Percentiles rank a stretch among this genome's conserved stretches.
These are phyloP conservation scores for Colletes gigas DNA, from an alignment of 1,140 invertebrate genomes.

Conservation along the genomic window DNA sequence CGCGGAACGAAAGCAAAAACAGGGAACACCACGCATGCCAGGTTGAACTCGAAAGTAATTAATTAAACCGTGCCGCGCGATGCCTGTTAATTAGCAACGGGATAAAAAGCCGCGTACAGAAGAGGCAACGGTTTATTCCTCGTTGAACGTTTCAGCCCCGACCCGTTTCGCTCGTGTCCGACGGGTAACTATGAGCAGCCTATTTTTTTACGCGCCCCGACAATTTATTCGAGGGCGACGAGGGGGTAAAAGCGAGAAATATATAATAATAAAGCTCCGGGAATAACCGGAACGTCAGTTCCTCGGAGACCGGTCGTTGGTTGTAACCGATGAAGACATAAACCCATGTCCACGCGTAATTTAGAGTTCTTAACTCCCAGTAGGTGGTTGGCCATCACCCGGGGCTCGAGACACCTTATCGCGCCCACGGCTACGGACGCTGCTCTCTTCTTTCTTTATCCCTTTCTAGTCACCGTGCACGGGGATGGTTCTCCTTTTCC, in stretches of 20 bases:
- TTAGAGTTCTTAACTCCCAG: constrained; percentile 77
- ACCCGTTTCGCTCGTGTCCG: background rate
- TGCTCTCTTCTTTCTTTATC: constrained; percentile 12
- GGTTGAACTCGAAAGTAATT: constrained; percentile 30
- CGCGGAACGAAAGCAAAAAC: background rate
- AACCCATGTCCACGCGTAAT: constrained; percentile 78
- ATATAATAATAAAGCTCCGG: constrained; percentile 63
- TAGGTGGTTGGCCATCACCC: constrained; percentile 76
- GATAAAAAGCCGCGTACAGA: constrained; percentile 30
- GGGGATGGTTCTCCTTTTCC: background rate
- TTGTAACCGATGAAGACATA: constrained; percentile 78
- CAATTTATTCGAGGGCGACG: constrained; percentile 34
- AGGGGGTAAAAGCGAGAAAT: constrained; percentile 58
- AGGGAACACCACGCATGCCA: no score
- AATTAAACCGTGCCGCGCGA: constrained; percentile 38
- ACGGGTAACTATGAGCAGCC: background rate
- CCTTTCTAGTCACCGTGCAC: background rate
- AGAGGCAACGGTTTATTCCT: constrained; percentile 35
- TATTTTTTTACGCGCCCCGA: background rate
- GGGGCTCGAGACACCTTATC: constrained; percentile 76
- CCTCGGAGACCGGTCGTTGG: constrained; percentile 64
- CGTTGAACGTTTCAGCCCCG: constrained; percentile 15
- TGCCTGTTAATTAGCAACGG: constrained; percentile 44
- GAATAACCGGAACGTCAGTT: constrained; percentile 61
- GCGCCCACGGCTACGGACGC: constrained; percentile 62